Evolutionary conservation across 2,113 vertebrate species (phyloP).

Genomic region (Muscicapa adusta): DNA sequence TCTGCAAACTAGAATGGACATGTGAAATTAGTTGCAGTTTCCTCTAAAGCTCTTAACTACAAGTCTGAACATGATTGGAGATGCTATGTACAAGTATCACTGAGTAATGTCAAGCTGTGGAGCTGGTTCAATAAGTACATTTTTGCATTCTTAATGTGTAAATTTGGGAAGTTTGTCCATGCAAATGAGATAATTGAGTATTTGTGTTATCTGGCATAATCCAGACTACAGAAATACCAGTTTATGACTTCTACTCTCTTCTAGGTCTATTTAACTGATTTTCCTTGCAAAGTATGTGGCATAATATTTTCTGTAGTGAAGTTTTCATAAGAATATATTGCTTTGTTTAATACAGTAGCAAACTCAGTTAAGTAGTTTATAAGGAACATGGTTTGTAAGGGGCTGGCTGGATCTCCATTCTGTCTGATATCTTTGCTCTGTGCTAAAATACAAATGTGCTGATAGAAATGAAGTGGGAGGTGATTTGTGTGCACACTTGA

Average conservation of each 20-base stretch:
- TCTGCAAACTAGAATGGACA: conserved; percentile 1
- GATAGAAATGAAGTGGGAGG: neutral
- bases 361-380: neutral
- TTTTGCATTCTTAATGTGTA: neutral
- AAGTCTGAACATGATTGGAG: neutral
- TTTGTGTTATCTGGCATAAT: neutral
- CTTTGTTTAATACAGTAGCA: neutral
- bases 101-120: neutral
- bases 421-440: neutral
- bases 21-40: neutral
- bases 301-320: neutral
- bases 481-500: neutral
- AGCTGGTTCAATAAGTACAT: neutral
- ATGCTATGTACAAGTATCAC: accelerated
- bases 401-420: neutral
- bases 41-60: neutral
- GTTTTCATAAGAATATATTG: neutral
- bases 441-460: neutral
- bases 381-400: neutral
- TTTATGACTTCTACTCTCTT: neutral
- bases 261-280: neutral
- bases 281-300: neutral
- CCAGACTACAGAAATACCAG: neutral
- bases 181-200: neutral
- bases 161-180: neutral